These are phyloP conservation scores for Hypercompe scribonia DNA, from an alignment of 2,888 invertebrate genomes.

Conservation along the genomic window DNA sequence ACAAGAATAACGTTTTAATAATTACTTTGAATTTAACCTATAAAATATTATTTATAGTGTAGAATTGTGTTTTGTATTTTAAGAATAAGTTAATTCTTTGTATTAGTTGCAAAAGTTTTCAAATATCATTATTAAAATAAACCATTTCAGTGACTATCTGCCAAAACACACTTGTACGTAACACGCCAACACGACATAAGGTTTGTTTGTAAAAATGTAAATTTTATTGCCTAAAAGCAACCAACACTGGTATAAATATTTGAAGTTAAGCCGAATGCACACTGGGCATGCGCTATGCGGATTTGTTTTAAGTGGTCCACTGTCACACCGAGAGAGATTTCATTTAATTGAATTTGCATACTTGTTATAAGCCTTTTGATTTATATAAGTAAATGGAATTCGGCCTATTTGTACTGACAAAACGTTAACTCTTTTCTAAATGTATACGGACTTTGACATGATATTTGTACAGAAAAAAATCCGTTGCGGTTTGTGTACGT, in stretches of 20 bases:
- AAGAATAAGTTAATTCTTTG: not conserved
- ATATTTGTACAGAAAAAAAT: not conserved
- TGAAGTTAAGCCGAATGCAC: constrained; percentile 72
- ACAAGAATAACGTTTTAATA: no score
- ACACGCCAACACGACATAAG: constrained; percentile 33
- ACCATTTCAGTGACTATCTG: constrained; percentile 37
- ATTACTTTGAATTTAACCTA: no score
- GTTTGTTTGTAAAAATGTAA: constrained; percentile 81
- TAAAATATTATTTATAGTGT: not conserved
- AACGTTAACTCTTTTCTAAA: not conserved
- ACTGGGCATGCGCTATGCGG: constrained; percentile 68
- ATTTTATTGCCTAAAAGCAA: constrained; percentile 78
- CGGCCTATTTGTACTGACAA: not conserved
- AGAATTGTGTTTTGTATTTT: not conserved
- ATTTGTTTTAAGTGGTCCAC: constrained; percentile 31
- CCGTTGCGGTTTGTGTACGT: no score
- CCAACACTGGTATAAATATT: constrained; percentile 77
- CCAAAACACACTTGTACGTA: constrained; percentile 36
- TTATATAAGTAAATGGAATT: not conserved
- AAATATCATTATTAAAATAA: constrained; percentile 26
- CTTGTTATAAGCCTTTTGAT: not conserved
- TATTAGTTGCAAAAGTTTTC: not conserved
- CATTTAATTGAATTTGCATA: not conserved
- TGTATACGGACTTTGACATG: not conserved
- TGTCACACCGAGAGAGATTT: constrained; percentile 57